A percentile compares a stretch with the other conserved stretches of the same genome.
These are phyloP conservation scores for Bathynomus jamesi DNA, from an alignment of 1,140 invertebrate species.

Conservation along the genomic window DNA sequence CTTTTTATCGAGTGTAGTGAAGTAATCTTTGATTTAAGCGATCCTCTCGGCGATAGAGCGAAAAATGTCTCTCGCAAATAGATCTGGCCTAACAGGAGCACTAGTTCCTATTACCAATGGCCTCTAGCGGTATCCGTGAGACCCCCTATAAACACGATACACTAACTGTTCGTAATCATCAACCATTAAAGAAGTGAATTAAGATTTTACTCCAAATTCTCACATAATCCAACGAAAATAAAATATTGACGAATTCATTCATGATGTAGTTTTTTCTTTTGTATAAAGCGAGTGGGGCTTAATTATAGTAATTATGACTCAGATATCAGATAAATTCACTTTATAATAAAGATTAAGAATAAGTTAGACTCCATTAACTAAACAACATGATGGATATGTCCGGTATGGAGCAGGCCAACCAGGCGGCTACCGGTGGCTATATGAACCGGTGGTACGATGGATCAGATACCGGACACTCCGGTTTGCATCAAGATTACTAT, in stretches of 20 bases:
- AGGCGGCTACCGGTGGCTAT: conserved; percentile 26
- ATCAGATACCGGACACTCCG: conserved; percentile 25
- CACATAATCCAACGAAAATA: not conserved
- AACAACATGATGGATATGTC: conserved; percentile 25
- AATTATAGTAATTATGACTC: not conserved
- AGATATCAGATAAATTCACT: too few relatives aligned
- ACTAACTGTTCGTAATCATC: not conserved
- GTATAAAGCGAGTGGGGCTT: not conserved
- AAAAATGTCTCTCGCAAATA: not conserved
- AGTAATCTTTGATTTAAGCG: not conserved
- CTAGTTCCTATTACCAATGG: too few relatives aligned
- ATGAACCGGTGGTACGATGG: conserved; percentile 34
- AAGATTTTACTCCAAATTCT: not conserved
- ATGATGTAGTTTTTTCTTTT: not conserved
- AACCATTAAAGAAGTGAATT: not conserved
- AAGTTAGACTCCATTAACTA: too few relatives aligned
- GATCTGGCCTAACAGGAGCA: too few relatives aligned
- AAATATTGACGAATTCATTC: not conserved
- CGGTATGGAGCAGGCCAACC: conserved; percentile 30
- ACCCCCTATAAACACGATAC: not conserved
- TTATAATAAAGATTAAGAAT: too few relatives aligned
- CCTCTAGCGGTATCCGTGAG: not conserved
- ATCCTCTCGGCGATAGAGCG: not conserved
- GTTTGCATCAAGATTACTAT: conserved; percentile 32
- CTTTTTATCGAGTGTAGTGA: not conserved